A percentile compares a stretch with the other conserved stretches of the same genome.
Evolutionary conservation across 2,797 vertebrate species (phyloP).

Genomic region (Sebastes melanostomus): DNA sequence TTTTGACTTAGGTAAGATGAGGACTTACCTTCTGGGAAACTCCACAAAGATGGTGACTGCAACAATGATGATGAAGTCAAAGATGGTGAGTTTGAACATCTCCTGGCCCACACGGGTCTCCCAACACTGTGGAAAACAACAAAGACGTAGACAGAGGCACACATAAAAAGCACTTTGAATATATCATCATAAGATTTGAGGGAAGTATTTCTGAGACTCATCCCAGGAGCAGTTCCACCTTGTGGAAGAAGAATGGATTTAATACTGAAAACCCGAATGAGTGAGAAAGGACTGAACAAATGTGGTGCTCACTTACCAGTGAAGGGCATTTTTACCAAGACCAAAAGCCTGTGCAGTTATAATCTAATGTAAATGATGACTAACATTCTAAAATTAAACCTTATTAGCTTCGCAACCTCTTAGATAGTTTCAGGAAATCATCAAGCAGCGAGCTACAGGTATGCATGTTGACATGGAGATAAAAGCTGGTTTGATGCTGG

Average conservation of each 20-base stretch:
- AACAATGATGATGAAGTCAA: slow-evolving; percentile 92
- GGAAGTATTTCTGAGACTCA: background rate
- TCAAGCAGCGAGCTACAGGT: background rate
- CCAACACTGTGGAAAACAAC: slow-evolving; percentile 87
- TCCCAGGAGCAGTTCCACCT: background rate
- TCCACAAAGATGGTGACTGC: slow-evolving; percentile 88
- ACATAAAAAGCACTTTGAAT: background rate
- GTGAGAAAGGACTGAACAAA: background rate
- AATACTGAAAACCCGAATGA: background rate
- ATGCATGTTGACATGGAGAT: background rate
- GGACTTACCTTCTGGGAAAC: slow-evolving; percentile 93
- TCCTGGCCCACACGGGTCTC: slow-evolving; percentile 95
- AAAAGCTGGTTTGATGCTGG: background rate
- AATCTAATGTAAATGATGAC: background rate
- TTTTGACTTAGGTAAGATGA: background rate
- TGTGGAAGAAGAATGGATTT: background rate
- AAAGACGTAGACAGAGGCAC: background rate
- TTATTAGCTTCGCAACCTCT: background rate
- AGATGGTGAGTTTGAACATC: slow-evolving; percentile 98
- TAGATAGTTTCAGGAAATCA: background rate
- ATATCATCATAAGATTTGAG: background rate
- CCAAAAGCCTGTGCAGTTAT: background rate
- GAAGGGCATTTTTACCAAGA: background rate
- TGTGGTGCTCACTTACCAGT: background rate
- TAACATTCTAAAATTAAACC: background rate